Percentiles rank a stretch among this genome's conserved stretches.
Evolutionary conservation across 2,113 vertebrate genomes (phyloP).

Genomic region (Chionis minor): DNA sequence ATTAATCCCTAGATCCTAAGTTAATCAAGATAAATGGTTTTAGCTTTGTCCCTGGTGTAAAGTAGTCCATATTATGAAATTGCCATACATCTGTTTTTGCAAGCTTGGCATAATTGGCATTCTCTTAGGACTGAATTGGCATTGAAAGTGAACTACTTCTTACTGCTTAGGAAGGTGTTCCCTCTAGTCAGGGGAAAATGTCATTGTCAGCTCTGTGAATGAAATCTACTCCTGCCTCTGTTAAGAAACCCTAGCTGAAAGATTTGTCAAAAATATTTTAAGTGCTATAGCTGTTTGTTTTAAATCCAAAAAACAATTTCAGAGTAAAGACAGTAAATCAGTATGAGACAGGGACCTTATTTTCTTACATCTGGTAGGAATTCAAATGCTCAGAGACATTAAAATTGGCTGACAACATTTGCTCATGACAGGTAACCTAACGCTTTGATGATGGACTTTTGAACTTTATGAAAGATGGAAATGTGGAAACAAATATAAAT

Average conservation of each 20-base stretch:
- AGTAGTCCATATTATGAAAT: slow-evolving; percentile 59
- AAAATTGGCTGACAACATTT: background rate
- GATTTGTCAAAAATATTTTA: background rate
- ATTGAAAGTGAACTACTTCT: slow-evolving; percentile 26
- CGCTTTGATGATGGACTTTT: background rate
- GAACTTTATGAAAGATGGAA: background rate
- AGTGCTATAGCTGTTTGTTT: background rate
- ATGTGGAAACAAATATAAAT: background rate
- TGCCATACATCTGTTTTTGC: slow-evolving; percentile 62
- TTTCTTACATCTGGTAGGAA: background rate
- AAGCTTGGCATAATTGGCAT: slow-evolving; percentile 71
- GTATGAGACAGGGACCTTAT: background rate
- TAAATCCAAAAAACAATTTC: background rate
- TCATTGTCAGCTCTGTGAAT: background rate
- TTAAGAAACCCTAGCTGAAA: background rate
- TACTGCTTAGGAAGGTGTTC: slow-evolving; percentile 26
- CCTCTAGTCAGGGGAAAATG: slow-evolving; percentile 19
- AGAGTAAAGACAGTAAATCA: background rate
- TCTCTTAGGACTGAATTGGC: slow-evolving; percentile 61
- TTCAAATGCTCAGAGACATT: background rate
- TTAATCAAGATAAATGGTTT: slow-evolving; percentile 78
- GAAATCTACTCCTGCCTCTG: background rate
- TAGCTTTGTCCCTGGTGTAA: slow-evolving; percentile 68
- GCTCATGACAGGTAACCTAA: background rate
- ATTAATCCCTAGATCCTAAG: slow-evolving; percentile 65